Evolutionary conservation across 1,140 invertebrate species (phyloP), one percentile per base, ranked within the genome.

Genomic region (Orchesella cincta): DNA sequence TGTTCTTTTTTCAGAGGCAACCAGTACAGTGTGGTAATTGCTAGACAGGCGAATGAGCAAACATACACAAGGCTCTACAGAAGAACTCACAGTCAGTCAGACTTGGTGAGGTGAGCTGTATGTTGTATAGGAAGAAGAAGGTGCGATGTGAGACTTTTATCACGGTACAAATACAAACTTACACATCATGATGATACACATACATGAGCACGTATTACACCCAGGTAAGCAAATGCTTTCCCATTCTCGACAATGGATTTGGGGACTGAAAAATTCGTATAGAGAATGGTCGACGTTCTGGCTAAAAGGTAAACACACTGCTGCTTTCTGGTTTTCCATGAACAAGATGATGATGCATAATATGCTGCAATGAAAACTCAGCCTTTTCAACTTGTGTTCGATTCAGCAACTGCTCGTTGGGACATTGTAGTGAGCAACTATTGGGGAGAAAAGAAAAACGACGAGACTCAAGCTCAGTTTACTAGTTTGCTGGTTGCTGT

Each of bases 131-230:
- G 12, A 18, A n/a, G 12, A 26, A 31, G 14, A 67, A 67, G 62
- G 62, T 67, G 62, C n/a, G 62, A 67, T 33, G 28, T 67, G 62
- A 67, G 62, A 67, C 62, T 67, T 67, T 67, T 57, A 3, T 18
- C 39, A 46, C 54, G 39, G 39, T 20, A 46, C 39, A 46, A 46
- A n/a, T n/a, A n/a, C n/a, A n/a, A n/a, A n/a, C n/a, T n/a, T n/a
- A n/a, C n/a, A n/a, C n/a, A n/a, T n/a, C n/a, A n/a, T n/a, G n/a
- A n/a, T n/a, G n/a, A n/a, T n/a, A n/a, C n/a, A n/a, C n/a, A n/a
- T n/a, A n/a, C n/a, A n/a, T 46, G 39, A 46, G 39, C 39, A 46
- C 18, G 39, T 46, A 46, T 46, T 5, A 46, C 39, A 46, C 39
- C 5, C 39, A 46, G 39, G 39, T 46, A 46, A 46, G 39, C 5